phyloP scores from a whole-genome alignment of 2,797 vertebrate species.

The Sphenodon punctatus region DNA sequence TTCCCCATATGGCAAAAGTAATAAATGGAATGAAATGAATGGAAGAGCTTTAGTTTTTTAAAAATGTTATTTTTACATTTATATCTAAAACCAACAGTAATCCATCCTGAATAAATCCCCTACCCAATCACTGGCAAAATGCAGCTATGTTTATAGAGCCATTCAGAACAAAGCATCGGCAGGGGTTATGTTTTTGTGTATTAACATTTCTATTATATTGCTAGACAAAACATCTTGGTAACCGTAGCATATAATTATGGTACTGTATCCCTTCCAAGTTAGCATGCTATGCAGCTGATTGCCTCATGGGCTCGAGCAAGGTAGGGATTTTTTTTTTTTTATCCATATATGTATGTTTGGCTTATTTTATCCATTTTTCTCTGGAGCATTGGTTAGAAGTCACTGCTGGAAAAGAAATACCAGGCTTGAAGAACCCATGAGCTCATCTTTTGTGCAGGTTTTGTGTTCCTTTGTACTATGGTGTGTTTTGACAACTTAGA shows the following conservation, averaged over 20 bases:
- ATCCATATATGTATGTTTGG: rapidly evolving
- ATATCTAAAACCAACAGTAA: not conserved
- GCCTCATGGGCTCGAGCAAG: not conserved
- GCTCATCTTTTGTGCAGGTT: not conserved
- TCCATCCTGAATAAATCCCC: not conserved
- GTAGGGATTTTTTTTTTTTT: not conserved
- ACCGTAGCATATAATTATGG: not conserved
- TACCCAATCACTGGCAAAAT: not conserved
- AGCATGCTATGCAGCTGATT: not conserved
- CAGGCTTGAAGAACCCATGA: not conserved
- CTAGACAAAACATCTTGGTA: not conserved
- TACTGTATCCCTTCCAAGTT: not conserved
- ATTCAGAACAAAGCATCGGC: not conserved
- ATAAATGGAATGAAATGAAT: not conserved
- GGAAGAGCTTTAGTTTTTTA: not conserved
- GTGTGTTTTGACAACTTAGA: not conserved
- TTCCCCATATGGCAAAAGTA: not conserved
- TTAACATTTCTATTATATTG: not conserved
- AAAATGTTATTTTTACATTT: not conserved
- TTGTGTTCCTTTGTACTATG: not conserved
- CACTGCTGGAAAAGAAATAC: not conserved
- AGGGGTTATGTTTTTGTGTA: not conserved
- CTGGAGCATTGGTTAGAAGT: not conserved
- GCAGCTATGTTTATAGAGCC: not conserved
- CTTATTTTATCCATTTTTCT: not conserved